Percentiles rank a stretch among this genome's conserved stretches.
Conservation (phyloP, 2,797 vertebrate genomes). For the Glyptemys insculpta region DNA sequence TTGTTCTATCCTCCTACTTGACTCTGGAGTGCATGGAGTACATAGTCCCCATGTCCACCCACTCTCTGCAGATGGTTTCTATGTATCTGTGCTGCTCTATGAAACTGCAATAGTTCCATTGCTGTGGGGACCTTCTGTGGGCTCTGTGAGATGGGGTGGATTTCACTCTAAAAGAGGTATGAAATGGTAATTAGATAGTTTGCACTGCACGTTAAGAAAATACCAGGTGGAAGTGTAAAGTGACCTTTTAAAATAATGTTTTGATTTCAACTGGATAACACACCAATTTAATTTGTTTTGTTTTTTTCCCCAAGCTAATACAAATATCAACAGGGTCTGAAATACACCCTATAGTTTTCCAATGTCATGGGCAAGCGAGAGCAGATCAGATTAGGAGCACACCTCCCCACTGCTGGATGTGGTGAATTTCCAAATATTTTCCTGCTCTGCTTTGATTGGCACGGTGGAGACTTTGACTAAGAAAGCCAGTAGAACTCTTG, state of each 20-base stretch:
- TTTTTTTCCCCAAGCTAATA: neutral
- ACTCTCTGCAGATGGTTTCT: neutral
- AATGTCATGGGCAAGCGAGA: neutral
- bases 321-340: neutral
- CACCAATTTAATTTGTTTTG: neutral
- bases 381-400: neutral
- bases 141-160: neutral
- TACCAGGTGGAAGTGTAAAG: neutral
- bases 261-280: neutral
- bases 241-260: neutral
- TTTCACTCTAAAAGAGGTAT: neutral
- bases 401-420: neutral
- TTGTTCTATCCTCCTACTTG: accelerated
- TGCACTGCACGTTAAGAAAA: neutral
- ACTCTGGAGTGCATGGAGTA: accelerated
- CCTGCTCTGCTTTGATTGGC: neutral
- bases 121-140: neutral
- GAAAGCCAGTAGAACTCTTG: neutral
- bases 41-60: neutral
- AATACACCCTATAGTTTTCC: neutral
- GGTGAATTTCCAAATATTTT: neutral
- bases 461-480: neutral
- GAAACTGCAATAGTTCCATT: neutral
- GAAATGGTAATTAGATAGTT: neutral
- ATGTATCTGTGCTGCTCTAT: neutral